Evolutionary conservation across 2,797 vertebrate genomes (phyloP), one percentile per base, ranked within the genome.

Genomic region (Sebastes jordani): DNA sequence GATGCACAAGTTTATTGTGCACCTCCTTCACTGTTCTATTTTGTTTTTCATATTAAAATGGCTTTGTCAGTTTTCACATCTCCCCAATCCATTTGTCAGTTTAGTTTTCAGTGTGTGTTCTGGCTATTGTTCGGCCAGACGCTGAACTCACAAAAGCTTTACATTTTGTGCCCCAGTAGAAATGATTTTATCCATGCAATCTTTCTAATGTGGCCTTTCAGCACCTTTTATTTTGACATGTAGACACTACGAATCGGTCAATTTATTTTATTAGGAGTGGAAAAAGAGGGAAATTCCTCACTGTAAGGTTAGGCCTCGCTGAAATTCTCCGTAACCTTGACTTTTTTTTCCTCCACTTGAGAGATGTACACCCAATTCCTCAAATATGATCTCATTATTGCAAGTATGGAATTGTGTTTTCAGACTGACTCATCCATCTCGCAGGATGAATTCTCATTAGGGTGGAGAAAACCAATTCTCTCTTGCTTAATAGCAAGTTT

Each of bases 361-460:
- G 67, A 64, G 81, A 86, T 34, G 38, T 36, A 87, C 81, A 77
- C 77, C 84, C 83, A 82, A 77, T 92, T 89, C 86, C 71, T 91
- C 66, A 80, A 87, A 86, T 86, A 89, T 93, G 92, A 95, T 91
- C 91, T 93, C 93, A 93, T 91, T 87, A 89, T 78, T 86, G 80
- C 86, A 83, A 87, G 92, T 77, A 74, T 86, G 84, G 82, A 91
- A 92, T 91, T 89, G 86, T 88, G 85, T 91, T 91, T 91, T 92
- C 85, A 76, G 62, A 76, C 80, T 89, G 89, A 88, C 86, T 93
- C 91, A 91, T 93, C 84, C 69, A 85, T 92, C 89, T 90, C 86
- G 29, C 76, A 84, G 89, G 84, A 90, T 85, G 84, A 89, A 92
- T 89, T 90, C 87, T 93, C 89, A 92, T 93, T 91, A 91, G 84